phyloP scores from a whole-genome alignment of 2,797 vertebrate genomes.

The Sebastes hubbsi region DNA sequence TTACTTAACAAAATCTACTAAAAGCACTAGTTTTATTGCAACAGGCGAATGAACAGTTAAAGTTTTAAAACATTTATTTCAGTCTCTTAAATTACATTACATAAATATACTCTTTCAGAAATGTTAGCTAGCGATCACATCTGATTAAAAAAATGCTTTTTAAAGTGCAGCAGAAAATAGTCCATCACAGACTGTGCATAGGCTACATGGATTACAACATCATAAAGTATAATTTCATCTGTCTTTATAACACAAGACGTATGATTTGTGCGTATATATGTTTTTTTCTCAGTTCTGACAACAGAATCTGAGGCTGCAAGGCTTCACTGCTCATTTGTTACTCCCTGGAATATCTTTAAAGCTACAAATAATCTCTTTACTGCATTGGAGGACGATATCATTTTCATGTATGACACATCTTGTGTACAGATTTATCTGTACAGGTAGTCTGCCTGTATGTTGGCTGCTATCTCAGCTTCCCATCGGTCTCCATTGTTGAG shows the following conservation, averaged over 20 bases:
- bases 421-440: slow-evolving; percentile 83
- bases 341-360: slow-evolving; percentile 11
- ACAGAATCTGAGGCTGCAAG: slow-evolving; percentile 19
- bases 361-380: slow-evolving; percentile 25
- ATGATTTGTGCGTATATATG: slow-evolving; percentile 36
- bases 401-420: not conserved
- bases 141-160: not conserved
- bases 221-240: not conserved
- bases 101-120: slow-evolving; percentile 14
- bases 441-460: slow-evolving; percentile 92
- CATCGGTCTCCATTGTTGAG: slow-evolving; percentile 94
- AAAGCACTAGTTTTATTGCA: not conserved
- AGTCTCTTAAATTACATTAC: slow-evolving; percentile 8
- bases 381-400: not conserved
- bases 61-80: slow-evolving; percentile 46
- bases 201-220: not conserved
- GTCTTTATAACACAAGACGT: slow-evolving; percentile 8
- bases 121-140: not conserved
- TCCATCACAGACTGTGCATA: not conserved
- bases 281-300: slow-evolving; percentile 5
- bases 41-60: not conserved
- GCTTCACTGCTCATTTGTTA: slow-evolving; percentile 13
- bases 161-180: slow-evolving; percentile 16
- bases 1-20: not conserved
- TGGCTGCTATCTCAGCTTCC: slow-evolving; percentile 92